Conservation (phyloP, 2,888 invertebrate genomes). For the Leptopilina syphax region DNA sequence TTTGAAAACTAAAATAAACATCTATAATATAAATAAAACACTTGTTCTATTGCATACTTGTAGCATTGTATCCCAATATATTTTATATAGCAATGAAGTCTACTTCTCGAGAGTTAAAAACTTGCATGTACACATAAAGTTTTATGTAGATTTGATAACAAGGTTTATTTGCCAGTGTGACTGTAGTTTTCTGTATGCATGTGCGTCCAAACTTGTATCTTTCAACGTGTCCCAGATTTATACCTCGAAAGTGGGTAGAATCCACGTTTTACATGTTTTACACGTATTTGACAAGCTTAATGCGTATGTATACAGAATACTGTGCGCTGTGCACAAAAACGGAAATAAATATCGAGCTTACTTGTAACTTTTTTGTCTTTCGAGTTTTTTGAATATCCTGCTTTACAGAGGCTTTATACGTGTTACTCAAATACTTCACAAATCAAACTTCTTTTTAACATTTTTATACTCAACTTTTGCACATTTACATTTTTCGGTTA, state of each 20-base stretch:
- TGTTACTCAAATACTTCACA: background rate
- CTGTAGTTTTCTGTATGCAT: background rate
- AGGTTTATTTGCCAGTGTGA: background rate
- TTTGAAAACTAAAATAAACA: no score
- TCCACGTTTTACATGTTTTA: constrained; percentile 28
- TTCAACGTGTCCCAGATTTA: constrained; percentile 30
- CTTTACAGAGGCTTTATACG: background rate
- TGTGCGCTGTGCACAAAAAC: background rate
- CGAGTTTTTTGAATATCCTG: background rate
- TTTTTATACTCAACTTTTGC: no score
- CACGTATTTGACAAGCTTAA: constrained; percentile 23
- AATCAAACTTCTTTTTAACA: background rate
- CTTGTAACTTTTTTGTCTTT: constrained; percentile 6
- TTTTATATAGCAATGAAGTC: background rate
- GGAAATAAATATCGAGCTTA: constrained; percentile 30
- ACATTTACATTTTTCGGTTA: no score
- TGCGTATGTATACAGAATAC: constrained; percentile 19
- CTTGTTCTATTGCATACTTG: no score
- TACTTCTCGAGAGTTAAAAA: constrained; percentile 19
- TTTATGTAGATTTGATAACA: constrained; percentile 10
- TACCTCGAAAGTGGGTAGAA: background rate
- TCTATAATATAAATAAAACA: no score
- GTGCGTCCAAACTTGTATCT: constrained; percentile 9
- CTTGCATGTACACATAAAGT: background rate
- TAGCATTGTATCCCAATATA: background rate